These are phyloP conservation scores for Hanleya hanleyi DNA, from an alignment of 2,888 invertebrate species.

Conservation along the genomic window DNA sequence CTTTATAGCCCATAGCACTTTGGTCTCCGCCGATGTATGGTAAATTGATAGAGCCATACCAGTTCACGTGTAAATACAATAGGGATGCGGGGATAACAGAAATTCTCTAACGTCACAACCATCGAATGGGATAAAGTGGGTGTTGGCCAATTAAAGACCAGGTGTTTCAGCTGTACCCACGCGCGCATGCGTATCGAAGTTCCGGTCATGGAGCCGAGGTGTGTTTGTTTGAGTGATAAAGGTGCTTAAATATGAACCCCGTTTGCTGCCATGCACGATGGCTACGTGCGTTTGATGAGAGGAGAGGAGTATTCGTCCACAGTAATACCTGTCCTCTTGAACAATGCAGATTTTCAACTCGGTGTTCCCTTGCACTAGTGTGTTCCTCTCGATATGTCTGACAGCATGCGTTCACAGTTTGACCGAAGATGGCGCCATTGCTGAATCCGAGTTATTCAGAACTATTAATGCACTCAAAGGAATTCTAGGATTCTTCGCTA, in stretches of 20 bases:
- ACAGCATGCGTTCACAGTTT: not conserved
- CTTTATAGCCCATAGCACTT: no score
- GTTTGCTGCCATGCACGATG: not conserved
- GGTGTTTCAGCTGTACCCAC: not conserved
- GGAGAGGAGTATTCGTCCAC: not conserved
- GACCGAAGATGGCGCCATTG: not conserved
- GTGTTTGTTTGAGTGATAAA: not conserved
- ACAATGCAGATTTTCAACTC: no score
- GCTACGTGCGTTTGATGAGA: not conserved
- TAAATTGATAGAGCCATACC: no score
- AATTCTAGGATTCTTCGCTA: conserved; percentile 55
- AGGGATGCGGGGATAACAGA: no score
- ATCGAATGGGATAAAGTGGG: not conserved
- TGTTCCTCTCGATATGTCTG: not conserved
- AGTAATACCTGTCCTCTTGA: no score
- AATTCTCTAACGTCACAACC: not conserved
- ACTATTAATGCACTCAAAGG: conserved; percentile 43
- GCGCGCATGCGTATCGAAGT: not conserved
- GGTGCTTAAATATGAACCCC: not conserved
- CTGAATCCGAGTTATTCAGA: conserved; percentile 1
- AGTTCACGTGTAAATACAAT: no score
- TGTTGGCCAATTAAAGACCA: not conserved
- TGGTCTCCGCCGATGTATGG: no score
- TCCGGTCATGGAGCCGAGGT: not conserved
- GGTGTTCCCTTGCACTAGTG: not conserved